Evolutionary conservation across 2,797 vertebrate species (phyloP).

Genomic region (Cirrhinus molitorella): DNA sequence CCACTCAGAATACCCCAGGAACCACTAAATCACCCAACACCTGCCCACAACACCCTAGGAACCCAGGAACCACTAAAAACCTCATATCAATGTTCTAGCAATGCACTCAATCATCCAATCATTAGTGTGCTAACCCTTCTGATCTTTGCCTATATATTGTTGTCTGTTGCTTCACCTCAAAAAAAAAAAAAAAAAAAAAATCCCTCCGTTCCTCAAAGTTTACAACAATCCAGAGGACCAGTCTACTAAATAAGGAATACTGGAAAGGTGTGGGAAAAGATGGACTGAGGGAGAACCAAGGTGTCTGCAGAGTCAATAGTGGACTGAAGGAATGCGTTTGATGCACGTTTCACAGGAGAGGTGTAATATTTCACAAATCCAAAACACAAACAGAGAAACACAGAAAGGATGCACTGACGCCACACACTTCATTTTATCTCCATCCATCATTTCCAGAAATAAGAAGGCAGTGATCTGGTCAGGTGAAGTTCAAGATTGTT

Average conservation of each 20-base stretch:
- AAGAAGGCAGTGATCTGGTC: neutral
- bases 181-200: neutral
- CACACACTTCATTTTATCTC: constrained; percentile 21
- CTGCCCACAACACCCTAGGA: no score
- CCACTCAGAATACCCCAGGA: no score
- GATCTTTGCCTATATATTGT: neutral
- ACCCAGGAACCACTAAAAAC: no score
- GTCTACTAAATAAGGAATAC: neutral
- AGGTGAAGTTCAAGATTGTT: constrained; percentile 3
- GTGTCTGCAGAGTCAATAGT: neutral
- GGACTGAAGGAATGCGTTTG: constrained; percentile 19
- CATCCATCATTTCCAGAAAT: constrained; percentile 34
- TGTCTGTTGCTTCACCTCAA: neutral
- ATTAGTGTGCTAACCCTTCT: no score
- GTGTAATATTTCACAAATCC: constrained; percentile 53
- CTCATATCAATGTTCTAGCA: no score
- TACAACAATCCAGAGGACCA: neutral
- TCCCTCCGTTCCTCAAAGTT: neutral
- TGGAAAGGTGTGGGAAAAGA: neutral
- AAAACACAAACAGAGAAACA: constrained; percentile 28
- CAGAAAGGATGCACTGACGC: constrained; percentile 45
- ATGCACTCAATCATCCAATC: no score
- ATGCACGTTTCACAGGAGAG: constrained; percentile 40
- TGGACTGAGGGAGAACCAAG: neutral
- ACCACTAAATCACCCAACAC: no score